Conservation (phyloP, 1,140 invertebrate genomes). For the Planococcus citri region DNA sequence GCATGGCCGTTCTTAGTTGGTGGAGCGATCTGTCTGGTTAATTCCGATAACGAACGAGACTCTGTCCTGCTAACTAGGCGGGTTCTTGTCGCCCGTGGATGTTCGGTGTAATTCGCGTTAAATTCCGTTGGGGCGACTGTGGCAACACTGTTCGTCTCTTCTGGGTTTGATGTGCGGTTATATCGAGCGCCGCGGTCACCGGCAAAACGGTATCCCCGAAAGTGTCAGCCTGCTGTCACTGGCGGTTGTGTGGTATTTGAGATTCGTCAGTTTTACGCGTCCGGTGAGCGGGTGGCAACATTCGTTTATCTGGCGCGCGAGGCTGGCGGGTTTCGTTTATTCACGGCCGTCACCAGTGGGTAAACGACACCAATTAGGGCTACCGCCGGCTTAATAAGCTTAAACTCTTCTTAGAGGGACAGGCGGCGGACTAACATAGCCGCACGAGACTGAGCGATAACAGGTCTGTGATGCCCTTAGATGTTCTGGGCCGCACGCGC, state of each 20-base stretch:
- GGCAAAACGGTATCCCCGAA: constrained; percentile 3
- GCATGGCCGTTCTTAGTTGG: constrained; percentile 84
- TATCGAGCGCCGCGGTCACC: not conserved
- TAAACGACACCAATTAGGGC: constrained; percentile 22
- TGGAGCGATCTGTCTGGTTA: constrained; percentile 80
- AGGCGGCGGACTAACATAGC: constrained; percentile 42
- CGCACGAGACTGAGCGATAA: constrained; percentile 69
- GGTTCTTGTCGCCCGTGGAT: constrained; percentile 26
- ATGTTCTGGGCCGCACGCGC: constrained; percentile 68
- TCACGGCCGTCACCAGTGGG: not conserved
- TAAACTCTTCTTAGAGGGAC: constrained; percentile 52
- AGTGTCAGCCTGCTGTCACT: not conserved
- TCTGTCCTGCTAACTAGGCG: constrained; percentile 55
- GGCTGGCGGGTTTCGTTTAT: not conserved
- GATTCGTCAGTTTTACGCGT: too few relatives aligned
- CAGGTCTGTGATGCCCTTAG: constrained; percentile 74
- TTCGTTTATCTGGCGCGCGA: not conserved
- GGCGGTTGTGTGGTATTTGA: too few relatives aligned
- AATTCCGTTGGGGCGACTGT: too few relatives aligned
- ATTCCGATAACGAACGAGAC: constrained; percentile 77
- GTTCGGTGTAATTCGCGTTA: not conserved
- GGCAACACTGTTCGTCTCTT: too few relatives aligned
- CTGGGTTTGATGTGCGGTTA: too few relatives aligned
- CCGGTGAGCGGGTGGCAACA: too few relatives aligned
- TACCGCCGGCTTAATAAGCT: constrained; percentile 27